Evolutionary conservation across 2,113 vertebrate genomes (phyloP).

Genomic region (Brachyistius frenatus): DNA sequence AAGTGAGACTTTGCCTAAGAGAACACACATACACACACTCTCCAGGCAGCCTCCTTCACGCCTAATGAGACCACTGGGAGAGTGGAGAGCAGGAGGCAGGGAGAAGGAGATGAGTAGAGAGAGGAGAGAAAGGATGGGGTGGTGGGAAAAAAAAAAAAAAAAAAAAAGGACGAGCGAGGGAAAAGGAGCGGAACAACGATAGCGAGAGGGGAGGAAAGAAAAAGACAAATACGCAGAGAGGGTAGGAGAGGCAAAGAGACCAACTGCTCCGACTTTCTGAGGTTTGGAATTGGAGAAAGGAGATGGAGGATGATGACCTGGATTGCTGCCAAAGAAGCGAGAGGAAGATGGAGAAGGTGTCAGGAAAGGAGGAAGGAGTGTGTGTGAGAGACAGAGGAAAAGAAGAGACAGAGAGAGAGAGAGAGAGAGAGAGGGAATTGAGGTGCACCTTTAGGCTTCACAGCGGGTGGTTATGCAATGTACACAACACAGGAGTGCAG

Average conservation of each 20-base stretch:
- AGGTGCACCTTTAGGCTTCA: constrained; percentile 51
- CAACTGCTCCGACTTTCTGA: constrained; percentile 42
- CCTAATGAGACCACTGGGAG: constrained; percentile 80
- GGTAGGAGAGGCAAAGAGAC: constrained; percentile 17
- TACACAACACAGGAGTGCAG: constrained; percentile 55
- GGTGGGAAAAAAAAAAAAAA: neutral
- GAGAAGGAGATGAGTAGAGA: constrained; percentile 45
- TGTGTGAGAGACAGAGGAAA: neutral
- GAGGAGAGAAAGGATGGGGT: constrained; percentile 41
- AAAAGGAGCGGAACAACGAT: constrained; percentile 22
- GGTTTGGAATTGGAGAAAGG: constrained; percentile 29
- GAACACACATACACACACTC: constrained; percentile 48
- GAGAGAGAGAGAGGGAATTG: constrained; percentile 15
- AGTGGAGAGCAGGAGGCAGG: constrained; percentile 63
- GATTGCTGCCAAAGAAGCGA: constrained; percentile 53
- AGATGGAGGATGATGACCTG: constrained; percentile 39
- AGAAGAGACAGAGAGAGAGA: constrained; percentile 3
- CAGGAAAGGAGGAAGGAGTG: constrained; percentile 38
- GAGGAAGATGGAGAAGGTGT: constrained; percentile 5
- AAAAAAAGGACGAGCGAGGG: constrained; percentile 25
- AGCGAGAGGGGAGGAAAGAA: constrained; percentile 9
- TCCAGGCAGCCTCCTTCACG: constrained; percentile 64
- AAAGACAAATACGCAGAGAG: constrained; percentile 31
- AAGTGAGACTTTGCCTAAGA: constrained; percentile 77
- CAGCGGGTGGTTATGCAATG: constrained; percentile 70